A percentile compares a stretch with the other conserved stretches of the same genome.
Conservation (phyloP, 2,888 invertebrate genomes). For the Carabus problematicus region DNA sequence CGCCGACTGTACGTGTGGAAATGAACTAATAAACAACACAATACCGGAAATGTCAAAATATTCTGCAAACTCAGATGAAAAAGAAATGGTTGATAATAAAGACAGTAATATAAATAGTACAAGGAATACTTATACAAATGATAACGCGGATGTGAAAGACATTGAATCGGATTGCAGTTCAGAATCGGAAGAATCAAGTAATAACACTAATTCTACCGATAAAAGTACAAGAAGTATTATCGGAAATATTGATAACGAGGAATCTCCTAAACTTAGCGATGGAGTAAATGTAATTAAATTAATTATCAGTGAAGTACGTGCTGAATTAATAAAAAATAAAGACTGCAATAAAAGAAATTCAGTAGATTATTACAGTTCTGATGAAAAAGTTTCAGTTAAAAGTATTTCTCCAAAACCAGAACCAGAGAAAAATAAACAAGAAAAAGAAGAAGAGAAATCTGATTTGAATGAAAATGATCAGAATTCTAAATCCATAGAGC, state of each 20-base stretch:
- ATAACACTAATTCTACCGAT: neutral
- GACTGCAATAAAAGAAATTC: constrained; percentile 19
- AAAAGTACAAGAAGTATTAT: neutral
- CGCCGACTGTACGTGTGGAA: constrained; percentile 45
- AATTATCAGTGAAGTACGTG: constrained; percentile 51
- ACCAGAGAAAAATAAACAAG: neutral
- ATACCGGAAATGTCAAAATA: constrained; percentile 28
- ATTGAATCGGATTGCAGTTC: too few relatives aligned
- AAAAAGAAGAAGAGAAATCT: constrained; percentile 3
- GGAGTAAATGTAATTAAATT: constrained; percentile 48
- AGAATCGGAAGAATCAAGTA: too few relatives aligned
- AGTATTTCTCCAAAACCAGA: constrained; percentile 20
- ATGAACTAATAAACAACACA: constrained; percentile 25
- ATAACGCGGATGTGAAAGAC: too few relatives aligned
- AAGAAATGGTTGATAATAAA: neutral
- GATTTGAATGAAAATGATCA: constrained; percentile 4
- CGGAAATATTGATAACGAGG: neutral
- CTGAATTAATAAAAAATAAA: constrained; percentile 47
- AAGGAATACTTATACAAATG: neutral
- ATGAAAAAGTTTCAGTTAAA: constrained; percentile 30
- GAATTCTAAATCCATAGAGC: constrained; percentile 2
- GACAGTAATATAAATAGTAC: neutral
- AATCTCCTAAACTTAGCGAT: constrained; percentile 1
- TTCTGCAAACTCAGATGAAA: constrained; percentile 20
- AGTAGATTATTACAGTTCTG: constrained; percentile 26